Evolutionary conservation across 2,113 vertebrate species (phyloP).

Genomic region (Syngnathoides biaculeatus): DNA sequence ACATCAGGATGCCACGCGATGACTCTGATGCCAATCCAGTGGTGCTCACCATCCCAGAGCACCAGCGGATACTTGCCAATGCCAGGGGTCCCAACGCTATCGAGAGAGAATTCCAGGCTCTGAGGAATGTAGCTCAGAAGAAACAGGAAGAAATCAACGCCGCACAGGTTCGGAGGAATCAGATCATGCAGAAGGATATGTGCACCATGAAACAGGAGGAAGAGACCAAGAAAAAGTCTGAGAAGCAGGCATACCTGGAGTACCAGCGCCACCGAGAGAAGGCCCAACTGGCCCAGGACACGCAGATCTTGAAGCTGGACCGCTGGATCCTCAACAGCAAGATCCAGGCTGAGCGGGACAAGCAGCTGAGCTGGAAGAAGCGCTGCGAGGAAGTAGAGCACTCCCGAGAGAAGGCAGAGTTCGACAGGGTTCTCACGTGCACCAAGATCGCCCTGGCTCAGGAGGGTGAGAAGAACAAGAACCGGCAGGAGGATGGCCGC

Average conservation of each 20-base stretch:
- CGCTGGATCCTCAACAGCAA: constrained; percentile 10
- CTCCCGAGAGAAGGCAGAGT: not conserved
- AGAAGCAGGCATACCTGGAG: not conserved
- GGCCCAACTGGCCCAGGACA: not conserved
- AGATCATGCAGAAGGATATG: not conserved
- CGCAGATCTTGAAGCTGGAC: not conserved
- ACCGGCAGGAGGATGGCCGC: not conserved
- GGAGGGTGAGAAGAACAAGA: not conserved
- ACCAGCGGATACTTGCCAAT: not conserved
- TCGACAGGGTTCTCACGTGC: not conserved
- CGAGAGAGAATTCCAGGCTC: not conserved
- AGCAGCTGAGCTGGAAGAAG: not conserved
- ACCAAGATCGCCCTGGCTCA: not conserved
- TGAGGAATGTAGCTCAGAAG: not conserved
- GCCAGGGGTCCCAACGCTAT: constrained; percentile 2
- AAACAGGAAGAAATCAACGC: not conserved
- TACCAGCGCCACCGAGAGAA: constrained; percentile 3
- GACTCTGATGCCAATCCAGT: not conserved
- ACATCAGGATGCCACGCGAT: not conserved
- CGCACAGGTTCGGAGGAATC: not conserved
- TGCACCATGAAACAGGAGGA: not conserved
- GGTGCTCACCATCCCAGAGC: not conserved
- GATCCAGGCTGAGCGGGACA: constrained; percentile 1
- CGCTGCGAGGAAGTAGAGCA: not conserved
- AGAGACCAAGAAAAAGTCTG: not conserved